Conservation (phyloP, 1,140 invertebrate species). For the Hylaeus volcanicus region DNA sequence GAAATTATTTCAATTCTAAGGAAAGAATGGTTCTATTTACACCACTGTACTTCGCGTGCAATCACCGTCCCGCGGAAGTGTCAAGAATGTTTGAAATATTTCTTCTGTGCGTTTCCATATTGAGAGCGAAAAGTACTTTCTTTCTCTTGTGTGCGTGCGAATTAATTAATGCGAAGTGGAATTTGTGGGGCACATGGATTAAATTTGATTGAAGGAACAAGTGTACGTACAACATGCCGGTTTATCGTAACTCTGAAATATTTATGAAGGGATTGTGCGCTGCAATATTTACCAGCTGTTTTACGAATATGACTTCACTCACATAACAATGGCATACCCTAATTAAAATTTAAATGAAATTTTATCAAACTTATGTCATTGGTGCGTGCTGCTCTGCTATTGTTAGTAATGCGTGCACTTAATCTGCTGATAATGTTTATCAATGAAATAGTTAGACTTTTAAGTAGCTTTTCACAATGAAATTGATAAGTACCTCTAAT, state of each 20-base stretch:
- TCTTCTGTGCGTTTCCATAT: background rate
- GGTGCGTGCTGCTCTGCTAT: too few relatives aligned
- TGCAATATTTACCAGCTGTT: conserved; percentile 2
- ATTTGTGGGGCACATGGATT: background rate
- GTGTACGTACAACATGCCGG: background rate
- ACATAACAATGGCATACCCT: background rate
- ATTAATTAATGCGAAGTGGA: conserved; percentile 26
- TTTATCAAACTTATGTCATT: background rate
- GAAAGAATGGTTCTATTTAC: too few relatives aligned
- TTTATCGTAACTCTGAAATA: conserved; percentile 12
- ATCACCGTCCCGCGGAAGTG: too few relatives aligned
- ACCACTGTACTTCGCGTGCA: conserved; percentile 1
- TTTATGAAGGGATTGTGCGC: conserved; percentile 17
- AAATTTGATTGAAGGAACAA: conserved; percentile 5
- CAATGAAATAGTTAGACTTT: too few relatives aligned
- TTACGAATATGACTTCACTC: background rate
- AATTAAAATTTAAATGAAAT: background rate
- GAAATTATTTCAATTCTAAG: too few relatives aligned
- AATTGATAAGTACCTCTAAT: too few relatives aligned
- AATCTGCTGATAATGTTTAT: too few relatives aligned
- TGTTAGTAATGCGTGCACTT: too few relatives aligned
- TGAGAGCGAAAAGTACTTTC: too few relatives aligned
- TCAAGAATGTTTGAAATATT: conserved; percentile 10
- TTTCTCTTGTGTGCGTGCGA: background rate
- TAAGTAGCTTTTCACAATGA: background rate